Evolutionary conservation across 1,140 invertebrate genomes (phyloP), one percentile per base, ranked within the genome.

Genomic region (Vollenhovia emeryi): DNA sequence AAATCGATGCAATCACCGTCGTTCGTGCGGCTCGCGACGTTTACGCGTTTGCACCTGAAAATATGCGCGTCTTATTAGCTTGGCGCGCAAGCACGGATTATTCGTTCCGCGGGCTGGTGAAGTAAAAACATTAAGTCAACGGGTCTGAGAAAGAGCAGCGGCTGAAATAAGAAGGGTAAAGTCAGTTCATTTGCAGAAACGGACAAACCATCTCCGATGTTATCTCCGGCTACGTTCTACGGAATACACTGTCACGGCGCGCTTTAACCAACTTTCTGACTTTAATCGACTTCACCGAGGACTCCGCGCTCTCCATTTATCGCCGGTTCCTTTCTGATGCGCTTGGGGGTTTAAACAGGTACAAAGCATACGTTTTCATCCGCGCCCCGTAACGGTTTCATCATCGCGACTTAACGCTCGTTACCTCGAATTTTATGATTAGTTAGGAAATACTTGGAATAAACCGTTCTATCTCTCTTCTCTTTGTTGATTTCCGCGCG

Each of bases 251-350:
- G 68, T 86, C 55, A 48, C 40, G 78, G 43, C 76, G 69, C n/a
- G 52, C 79, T 91, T 88, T 91, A 86, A 91, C 87, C 84, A 91
- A 91, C 82, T 88, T 91, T 89, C 62, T 27, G 33, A 84, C 64
- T 86, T 86, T 85, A 84, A 89, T 82, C 62, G 57, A 83, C 84
- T 78, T 85, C 15, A 57, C 36, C 18, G 43, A 52, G n/a, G 79
- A 82, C 40, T 82, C 21, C 55, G 30, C 7, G 5, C 6, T 55
- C 27, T 18, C 15, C 18, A 57, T 57, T 84, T 36, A 59, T 84
- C 50, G 55, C 45, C 9, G 21, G n/a, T 43, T 36, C 27, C 64
- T 11, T 64, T 73, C 18, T 55, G 45, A 36, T 30, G 62, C 4
- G n/a, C 18, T 40, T 7, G 2, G 1, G 2, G n/a, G 43, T 40